Percentiles rank a stretch among this genome's conserved stretches.
These are phyloP conservation scores for Calycopis cecrops DNA, from an alignment of 1,140 invertebrate genomes.

Conservation along the genomic window DNA sequence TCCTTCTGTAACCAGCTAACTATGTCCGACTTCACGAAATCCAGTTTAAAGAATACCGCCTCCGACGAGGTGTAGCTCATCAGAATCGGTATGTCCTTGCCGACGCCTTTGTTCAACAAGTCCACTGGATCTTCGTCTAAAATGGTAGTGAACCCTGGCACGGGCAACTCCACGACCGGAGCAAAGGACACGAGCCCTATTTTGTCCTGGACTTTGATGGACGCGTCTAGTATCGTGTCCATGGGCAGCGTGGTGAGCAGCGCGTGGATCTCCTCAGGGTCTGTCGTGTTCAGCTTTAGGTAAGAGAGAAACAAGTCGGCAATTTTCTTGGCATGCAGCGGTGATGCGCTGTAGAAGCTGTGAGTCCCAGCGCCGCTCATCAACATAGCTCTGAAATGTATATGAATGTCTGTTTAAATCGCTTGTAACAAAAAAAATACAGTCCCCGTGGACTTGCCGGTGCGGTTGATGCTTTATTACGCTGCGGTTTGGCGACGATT, in stretches of 20 bases:
- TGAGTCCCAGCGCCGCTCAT: constrained; percentile 45
- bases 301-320: constrained; percentile 26
- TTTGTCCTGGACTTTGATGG: constrained; percentile 28
- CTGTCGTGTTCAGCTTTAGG: constrained; percentile 34
- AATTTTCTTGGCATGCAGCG: constrained; percentile 31
- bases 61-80: constrained; percentile 46
- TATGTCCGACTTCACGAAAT: constrained; percentile 38
- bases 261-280: constrained; percentile 35
- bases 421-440: too few species aligned
- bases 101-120: constrained; percentile 31
- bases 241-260: constrained; percentile 35
- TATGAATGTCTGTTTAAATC: not conserved
- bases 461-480: too few species aligned
- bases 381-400: constrained; percentile 41
- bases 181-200: constrained; percentile 35
- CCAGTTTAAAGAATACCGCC: constrained; percentile 37
- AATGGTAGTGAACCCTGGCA: constrained; percentile 38
- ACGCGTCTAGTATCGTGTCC: constrained; percentile 37
- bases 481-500: too few species aligned
- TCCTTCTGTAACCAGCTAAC: constrained; percentile 27
- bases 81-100: constrained; percentile 40
- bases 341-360: constrained; percentile 34
- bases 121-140: constrained; percentile 42
- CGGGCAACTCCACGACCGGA: constrained; percentile 40
- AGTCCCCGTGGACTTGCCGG: too few species aligned